Percentiles rank a stretch among this genome's conserved stretches.
phyloP scores from a whole-genome alignment of 2,888 invertebrate species.

The Phortica magna region DNA sequence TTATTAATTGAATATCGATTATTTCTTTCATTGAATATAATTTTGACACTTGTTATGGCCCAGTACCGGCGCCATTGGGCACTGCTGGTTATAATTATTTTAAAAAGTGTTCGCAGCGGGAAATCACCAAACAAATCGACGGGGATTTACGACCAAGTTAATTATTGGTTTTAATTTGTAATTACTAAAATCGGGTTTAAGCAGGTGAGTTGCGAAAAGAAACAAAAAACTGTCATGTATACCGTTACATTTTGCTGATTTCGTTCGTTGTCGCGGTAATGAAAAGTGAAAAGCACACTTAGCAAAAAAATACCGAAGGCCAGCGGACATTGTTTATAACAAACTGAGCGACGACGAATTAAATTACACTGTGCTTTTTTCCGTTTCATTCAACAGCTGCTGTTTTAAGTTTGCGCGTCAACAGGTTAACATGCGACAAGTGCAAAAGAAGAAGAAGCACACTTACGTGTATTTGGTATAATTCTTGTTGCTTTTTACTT shows the following conservation, averaged over 20 bases:
- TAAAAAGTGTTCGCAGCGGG: too few relatives aligned
- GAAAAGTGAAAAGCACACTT: too few relatives aligned
- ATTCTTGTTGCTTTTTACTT: constrained; percentile 1
- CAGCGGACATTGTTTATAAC: not conserved
- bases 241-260: too few relatives aligned
- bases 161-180: too few relatives aligned
- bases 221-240: too few relatives aligned
- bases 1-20: constrained; percentile 22
- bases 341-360: not conserved
- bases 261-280: too few relatives aligned
- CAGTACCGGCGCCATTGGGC: not conserved
- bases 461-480: not conserved
- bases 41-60: too few relatives aligned
- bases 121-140: not conserved
- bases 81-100: not conserved
- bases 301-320: not conserved
- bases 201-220: not conserved
- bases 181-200: too few relatives aligned
- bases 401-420: not conserved
- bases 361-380: not conserved
- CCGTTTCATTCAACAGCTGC: not conserved
- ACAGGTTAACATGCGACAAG: not conserved
- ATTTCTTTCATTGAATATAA: not conserved
- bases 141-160: not conserved
- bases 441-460: constrained; percentile 7